Base-by-base conservation (phyloP, 2,797 vertebrate genomes). In the Phrynocephalus forsythii region DNA sequence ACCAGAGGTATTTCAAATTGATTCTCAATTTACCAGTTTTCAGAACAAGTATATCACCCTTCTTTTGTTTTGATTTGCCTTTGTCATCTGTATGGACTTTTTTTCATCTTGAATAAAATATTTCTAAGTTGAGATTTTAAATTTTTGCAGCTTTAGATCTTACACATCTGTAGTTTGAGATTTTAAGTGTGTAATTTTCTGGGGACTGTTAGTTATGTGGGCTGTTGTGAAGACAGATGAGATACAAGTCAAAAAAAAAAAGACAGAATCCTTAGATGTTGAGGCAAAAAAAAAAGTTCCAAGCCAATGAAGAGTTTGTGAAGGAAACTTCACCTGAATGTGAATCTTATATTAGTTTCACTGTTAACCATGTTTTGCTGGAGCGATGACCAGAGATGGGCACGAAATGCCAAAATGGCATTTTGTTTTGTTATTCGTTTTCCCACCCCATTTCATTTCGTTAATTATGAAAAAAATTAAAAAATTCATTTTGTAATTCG, bases 1-100 rank as follows among this genome's bases (percentile, higher is more conserved):
- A 99, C 95, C 99, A 99, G 96, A 99, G 99, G 99, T 99, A 97
- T 73, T 75, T 87, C 87, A 56, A 90, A 86, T 88, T 72, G 68
- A 91, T 10, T 71, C 15, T 30, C 4, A 28, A 3, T 66, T 56
- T 10, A 24, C 44, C 22, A 76, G 71, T 38, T 33, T 2, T 38
- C 30, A 63, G 60, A 63, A 20, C 72, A 73, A 38, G 33, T 73
- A 20, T 73, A 13, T 73, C 20, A 20, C 18, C 4, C 22, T 33
- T 73, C 22, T 73, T 33, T 30, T 33, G n/a, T 72, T 33, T 72
- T 33, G 11, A 5, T 38, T 73, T 73, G 3, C 38, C 38, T 73
- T 73, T 20, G 7, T 33, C 18, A 6, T 38, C n/a, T 75, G 24
- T 76, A 76, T 76, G 38, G 22, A 44, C 20, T 24, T 22, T 76